Conservation (phyloP, 1,140 invertebrate genomes). For the Euwallacea fornicatus region DNA sequence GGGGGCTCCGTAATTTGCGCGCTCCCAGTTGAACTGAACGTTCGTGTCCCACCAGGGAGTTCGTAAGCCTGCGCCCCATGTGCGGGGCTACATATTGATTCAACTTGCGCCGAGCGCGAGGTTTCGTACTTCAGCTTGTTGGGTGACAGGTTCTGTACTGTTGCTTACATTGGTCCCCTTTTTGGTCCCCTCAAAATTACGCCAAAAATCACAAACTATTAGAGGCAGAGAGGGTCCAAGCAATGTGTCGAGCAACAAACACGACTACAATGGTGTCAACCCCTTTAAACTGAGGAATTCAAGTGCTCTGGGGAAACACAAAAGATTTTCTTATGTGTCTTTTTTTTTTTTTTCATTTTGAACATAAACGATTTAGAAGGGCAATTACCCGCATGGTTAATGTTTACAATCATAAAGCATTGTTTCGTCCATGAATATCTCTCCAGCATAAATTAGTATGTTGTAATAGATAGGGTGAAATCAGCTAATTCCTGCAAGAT, state of each 20-base stretch:
- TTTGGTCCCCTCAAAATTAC: background rate
- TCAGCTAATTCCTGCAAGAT: too few species aligned
- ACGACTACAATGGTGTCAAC: too few species aligned
- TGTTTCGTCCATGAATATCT: too few species aligned
- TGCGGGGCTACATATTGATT: slow-evolving; percentile 35
- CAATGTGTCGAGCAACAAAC: too few species aligned
- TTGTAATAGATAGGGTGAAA: too few species aligned
- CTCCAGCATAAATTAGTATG: too few species aligned
- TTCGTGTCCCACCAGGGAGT: slow-evolving; percentile 34
- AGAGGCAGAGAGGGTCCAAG: too few species aligned
- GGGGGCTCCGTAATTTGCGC: background rate
- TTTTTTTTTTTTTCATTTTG: background rate
- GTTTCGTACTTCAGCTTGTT: slow-evolving; percentile 24
- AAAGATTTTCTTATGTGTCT: background rate
- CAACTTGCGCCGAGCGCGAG: slow-evolving; percentile 31
- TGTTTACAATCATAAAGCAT: too few species aligned
- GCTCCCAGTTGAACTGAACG: slow-evolving; percentile 26
- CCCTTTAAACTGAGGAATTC: too few species aligned
- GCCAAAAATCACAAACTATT: too few species aligned
- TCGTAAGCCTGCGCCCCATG: slow-evolving; percentile 38
- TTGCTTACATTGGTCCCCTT: slow-evolving; percentile 17
- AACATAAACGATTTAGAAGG: background rate
- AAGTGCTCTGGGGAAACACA: background rate
- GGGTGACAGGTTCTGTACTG: slow-evolving; percentile 20
- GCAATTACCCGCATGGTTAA: background rate